phyloP scores from a whole-genome alignment of 1,140 invertebrate genomes.

The Anoplolepis gracilipes region DNA sequence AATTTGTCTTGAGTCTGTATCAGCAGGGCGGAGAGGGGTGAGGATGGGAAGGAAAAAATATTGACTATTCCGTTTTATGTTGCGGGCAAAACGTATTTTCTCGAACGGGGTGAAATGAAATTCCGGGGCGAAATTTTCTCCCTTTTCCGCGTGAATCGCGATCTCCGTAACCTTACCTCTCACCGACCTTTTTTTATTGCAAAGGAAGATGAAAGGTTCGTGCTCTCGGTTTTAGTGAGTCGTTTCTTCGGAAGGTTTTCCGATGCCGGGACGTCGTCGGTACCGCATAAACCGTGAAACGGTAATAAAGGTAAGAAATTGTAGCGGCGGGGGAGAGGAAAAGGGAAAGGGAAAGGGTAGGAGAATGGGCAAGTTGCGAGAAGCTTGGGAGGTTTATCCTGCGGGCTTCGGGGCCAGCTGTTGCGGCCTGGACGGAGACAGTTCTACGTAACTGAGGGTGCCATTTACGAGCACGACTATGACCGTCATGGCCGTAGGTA shows the following conservation, averaged over 20 bases:
- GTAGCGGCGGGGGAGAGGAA: background rate
- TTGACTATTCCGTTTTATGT: background rate
- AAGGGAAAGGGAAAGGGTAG: background rate
- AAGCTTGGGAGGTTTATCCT: constrained; percentile 68
- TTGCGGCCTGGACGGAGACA: constrained; percentile 58
- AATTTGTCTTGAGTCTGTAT: background rate
- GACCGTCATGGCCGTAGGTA: constrained; percentile 3
- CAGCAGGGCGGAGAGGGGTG: too few relatives aligned
- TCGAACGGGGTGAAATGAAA: background rate
- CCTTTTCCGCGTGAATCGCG: background rate
- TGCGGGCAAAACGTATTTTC: constrained; percentile 2
- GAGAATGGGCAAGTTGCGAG: constrained; percentile 59
- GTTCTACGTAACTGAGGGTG: constrained; percentile 47
- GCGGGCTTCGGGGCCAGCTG: constrained; percentile 61
- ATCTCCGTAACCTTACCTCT: background rate
- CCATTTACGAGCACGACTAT: constrained; percentile 59
- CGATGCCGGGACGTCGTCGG: background rate
- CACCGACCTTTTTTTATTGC: constrained; percentile 43
- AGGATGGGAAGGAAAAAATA: background rate
- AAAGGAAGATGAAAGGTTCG: constrained; percentile 47
- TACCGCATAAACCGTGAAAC: constrained; percentile 61
- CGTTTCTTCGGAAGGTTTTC: constrained; percentile 30
- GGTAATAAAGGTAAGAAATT: constrained; percentile 54
- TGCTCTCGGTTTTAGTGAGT: constrained; percentile 42
- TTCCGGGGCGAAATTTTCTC: constrained; percentile 14